Percentiles rank a stretch among this genome's conserved stretches.
Evolutionary conservation across 1,140 invertebrate genomes (phyloP).

Genomic region (Drosophila oshimai): DNA sequence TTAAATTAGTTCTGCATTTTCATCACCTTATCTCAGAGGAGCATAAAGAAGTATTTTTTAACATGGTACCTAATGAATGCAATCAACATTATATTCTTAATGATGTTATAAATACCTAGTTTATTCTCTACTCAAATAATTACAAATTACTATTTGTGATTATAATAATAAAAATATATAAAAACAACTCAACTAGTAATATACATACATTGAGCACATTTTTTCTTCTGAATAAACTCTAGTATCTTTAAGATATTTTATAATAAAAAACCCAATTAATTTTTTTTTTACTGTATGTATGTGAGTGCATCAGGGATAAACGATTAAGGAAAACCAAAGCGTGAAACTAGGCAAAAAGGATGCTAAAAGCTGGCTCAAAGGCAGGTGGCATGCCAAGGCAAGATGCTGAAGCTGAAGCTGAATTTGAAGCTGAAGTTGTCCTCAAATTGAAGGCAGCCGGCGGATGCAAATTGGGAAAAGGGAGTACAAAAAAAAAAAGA

Average conservation of each 20-base stretch:
- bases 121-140: too few relatives aligned
- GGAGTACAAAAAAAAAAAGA: background rate
- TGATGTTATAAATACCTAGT: too few relatives aligned
- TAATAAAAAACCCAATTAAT: background rate
- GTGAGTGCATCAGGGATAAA: constrained; percentile 38
- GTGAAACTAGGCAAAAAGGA: constrained; percentile 55
- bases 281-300: constrained; percentile 4
- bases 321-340: constrained; percentile 71
- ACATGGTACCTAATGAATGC: too few relatives aligned
- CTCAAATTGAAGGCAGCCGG: constrained; percentile 56
- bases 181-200: too few relatives aligned
- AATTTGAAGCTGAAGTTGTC: constrained; percentile 54
- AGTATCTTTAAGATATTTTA: background rate
- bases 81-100: too few relatives aligned
- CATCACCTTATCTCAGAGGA: too few relatives aligned
- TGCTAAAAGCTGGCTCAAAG: constrained; percentile 5
- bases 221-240: too few relatives aligned
- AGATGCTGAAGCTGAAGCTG: constrained; percentile 17
- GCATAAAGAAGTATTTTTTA: too few relatives aligned
- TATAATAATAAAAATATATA: too few relatives aligned
- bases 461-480: constrained; percentile 59
- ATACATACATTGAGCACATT: too few relatives aligned
- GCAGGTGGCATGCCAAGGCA: constrained; percentile 10
- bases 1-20: too few relatives aligned
- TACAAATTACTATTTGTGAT: too few relatives aligned